Conservation (phyloP, 2,113 vertebrate species). For the Ciconia boyciana region DNA sequence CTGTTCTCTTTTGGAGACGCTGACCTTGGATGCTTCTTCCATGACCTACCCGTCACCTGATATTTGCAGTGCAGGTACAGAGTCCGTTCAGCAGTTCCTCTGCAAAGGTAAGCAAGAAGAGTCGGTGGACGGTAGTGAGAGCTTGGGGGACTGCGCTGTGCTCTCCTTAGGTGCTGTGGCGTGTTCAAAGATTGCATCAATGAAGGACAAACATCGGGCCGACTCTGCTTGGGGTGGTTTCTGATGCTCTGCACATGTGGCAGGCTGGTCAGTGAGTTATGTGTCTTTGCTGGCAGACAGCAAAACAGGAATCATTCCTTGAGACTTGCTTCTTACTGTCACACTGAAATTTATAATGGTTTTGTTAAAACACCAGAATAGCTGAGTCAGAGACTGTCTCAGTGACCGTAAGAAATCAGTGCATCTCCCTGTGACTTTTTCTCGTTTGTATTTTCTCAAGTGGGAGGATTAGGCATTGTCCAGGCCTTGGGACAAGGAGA, state of each 20-base stretch:
- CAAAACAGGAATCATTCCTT: background rate
- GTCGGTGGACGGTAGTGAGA: background rate
- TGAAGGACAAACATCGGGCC: fast-evolving
- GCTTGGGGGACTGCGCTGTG: background rate
- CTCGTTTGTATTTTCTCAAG: background rate
- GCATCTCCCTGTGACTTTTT: background rate
- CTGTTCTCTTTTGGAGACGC: constrained; percentile 71
- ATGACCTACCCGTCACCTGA: constrained; percentile 84
- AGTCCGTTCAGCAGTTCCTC: constrained; percentile 86
- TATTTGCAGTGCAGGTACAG: constrained; percentile 82
- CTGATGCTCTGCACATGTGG: background rate
- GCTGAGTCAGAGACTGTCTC: background rate
- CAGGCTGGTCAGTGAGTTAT: background rate
- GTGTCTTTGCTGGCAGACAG: background rate
- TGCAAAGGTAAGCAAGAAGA: constrained; percentile 79
- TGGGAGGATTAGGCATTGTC: background rate
- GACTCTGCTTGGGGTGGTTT: background rate
- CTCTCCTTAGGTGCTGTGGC: background rate
- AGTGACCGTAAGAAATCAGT: background rate
- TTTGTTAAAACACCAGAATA: background rate
- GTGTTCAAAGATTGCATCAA: background rate
- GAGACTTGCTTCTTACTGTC: background rate
- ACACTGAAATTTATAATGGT: background rate
- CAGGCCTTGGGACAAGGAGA: background rate
- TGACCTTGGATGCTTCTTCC: constrained; percentile 79